A percentile compares a stretch with the other conserved stretches of the same genome.
Evolutionary conservation across 1,140 invertebrate species (phyloP).

Genomic region (Drosophila pallidifrons): DNA sequence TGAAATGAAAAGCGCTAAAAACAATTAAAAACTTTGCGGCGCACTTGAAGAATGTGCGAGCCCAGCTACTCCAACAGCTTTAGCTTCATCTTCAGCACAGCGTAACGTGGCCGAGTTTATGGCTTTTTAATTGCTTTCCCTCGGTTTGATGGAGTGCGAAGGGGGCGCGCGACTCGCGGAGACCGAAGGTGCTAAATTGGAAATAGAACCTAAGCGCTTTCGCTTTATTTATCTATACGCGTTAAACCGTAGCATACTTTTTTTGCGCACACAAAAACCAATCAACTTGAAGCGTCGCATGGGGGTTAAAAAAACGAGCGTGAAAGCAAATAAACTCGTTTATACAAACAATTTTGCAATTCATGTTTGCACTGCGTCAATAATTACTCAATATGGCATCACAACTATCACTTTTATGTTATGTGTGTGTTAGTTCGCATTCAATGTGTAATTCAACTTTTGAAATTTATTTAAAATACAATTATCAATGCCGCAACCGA

Average conservation of each 20-base stretch:
- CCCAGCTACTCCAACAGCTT: background rate
- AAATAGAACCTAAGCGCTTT: constrained; percentile 3
- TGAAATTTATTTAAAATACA: background rate
- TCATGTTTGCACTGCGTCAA: background rate
- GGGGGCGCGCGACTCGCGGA: background rate
- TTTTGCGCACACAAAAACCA: constrained; percentile 1
- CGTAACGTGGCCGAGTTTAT: constrained; percentile 67
- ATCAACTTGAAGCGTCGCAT: background rate
- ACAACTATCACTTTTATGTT: background rate
- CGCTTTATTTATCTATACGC: constrained; percentile 23
- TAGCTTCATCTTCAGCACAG: constrained; percentile 23
- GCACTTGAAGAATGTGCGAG: constrained; percentile 56
- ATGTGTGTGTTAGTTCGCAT: too few species aligned
- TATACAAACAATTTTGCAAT: background rate
- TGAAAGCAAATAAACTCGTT: background rate
- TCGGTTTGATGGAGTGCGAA: background rate
- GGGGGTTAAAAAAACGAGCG: background rate
- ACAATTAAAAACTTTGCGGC: constrained; percentile 75
- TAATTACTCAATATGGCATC: background rate
- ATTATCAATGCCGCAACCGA: background rate
- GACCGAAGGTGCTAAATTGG: constrained; percentile 3
- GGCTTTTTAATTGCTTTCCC: constrained; percentile 66
- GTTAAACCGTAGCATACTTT: constrained; percentile 38
- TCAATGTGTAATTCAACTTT: background rate
- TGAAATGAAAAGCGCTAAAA: constrained; percentile 53